phyloP scores from a whole-genome alignment of 2,888 invertebrate genomes.

The Phorcus lineatus region DNA sequence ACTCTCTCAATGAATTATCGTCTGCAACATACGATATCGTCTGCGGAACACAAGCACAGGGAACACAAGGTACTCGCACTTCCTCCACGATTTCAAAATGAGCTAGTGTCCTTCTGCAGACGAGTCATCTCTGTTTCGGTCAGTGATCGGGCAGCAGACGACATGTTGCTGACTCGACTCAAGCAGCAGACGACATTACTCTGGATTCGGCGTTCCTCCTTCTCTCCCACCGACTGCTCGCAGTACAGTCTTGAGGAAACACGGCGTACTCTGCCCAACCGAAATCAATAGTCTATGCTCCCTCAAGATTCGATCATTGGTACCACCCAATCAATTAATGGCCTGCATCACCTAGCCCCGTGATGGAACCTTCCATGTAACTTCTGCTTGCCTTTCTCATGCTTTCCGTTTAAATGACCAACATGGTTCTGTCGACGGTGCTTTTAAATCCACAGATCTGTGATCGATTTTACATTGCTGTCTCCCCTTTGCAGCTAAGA shows the following conservation, averaged over 20 bases:
- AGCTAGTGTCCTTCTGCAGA: background rate
- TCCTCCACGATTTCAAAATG: background rate
- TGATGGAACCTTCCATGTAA: background rate
- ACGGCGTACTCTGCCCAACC: background rate
- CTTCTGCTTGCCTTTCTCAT: background rate
- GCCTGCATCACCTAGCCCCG: background rate
- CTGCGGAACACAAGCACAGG: background rate
- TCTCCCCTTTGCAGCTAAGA: background rate
- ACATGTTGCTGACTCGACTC: background rate
- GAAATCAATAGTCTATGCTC: constrained; percentile 8
- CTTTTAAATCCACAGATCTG: background rate
- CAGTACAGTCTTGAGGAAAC: constrained; percentile 6
- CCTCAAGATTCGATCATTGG: constrained; percentile 15
- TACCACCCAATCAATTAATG: constrained; percentile 17
- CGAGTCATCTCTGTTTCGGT: too few relatives aligned
- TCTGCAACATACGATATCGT: background rate
- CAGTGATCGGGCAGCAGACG: too few relatives aligned
- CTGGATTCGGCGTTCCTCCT: background rate
- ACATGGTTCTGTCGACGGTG: background rate
- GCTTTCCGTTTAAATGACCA: background rate
- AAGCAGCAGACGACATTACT: background rate
- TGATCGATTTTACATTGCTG: background rate
- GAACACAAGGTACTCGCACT: constrained; percentile 2
- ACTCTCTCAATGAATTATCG: background rate
- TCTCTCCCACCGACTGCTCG: background rate